phyloP scores from a whole-genome alignment of 2,113 vertebrate species.

The Anser brachyrhynchus region DNA sequence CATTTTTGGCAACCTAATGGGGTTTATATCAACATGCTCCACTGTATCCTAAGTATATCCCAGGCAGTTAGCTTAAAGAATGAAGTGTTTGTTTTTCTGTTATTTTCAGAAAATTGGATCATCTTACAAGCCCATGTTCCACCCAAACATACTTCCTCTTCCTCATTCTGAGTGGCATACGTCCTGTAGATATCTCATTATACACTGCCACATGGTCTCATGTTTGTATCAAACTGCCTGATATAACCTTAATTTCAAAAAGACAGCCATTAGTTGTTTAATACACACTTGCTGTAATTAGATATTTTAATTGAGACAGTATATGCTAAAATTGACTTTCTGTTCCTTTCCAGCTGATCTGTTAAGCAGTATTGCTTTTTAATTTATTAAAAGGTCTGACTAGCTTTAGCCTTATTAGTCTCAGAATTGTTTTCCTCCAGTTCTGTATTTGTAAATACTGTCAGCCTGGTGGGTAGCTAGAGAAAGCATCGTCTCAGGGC shows the following conservation, averaged over 20 bases:
- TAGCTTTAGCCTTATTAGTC: background rate
- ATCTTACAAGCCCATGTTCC: background rate
- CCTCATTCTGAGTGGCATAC: background rate
- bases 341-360: background rate
- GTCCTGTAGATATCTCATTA: background rate
- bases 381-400: background rate
- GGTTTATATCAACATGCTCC: background rate
- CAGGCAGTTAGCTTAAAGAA: slow-evolving; percentile 10
- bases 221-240: background rate
- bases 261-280: background rate
- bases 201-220: background rate
- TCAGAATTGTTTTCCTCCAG: background rate
- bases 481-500: background rate
- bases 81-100: background rate
- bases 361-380: background rate
- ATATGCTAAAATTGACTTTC: background rate
- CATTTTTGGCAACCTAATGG: background rate
- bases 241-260: background rate
- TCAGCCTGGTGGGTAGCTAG: background rate
- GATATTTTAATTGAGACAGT: background rate
- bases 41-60: background rate
- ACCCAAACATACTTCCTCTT: background rate
- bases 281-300: background rate
- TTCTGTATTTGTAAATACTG: background rate
- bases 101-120: background rate